phyloP scores from a whole-genome alignment of 2,888 invertebrate genomes.

The Polylopha cassiicola region DNA sequence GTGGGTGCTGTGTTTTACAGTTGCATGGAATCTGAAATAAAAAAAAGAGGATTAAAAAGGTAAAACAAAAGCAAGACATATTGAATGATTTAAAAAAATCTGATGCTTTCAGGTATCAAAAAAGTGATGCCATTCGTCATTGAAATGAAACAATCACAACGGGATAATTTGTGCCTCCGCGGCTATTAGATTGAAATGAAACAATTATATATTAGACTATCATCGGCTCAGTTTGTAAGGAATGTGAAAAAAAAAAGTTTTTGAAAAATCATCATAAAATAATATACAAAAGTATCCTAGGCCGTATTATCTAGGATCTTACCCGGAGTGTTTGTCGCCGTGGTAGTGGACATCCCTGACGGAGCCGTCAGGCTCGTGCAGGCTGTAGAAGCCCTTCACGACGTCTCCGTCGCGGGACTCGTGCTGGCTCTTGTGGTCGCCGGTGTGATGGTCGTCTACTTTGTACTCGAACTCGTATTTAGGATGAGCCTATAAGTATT shows the following conservation, averaged over 20 bases:
- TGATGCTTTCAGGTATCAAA: too few species aligned
- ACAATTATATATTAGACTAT: too few species aligned
- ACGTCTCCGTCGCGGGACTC: conserved; percentile 66
- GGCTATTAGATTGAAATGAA: too few species aligned
- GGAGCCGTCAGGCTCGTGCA: conserved; percentile 74
- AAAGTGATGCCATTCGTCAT: too few species aligned
- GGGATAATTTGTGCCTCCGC: too few species aligned
- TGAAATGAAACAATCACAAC: too few species aligned
- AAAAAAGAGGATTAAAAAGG: too few species aligned
- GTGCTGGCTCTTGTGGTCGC: conserved; percentile 68
- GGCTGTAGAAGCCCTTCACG: conserved; percentile 54
- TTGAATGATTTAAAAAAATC: too few species aligned
- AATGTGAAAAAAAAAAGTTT: too few species aligned
- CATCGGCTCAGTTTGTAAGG: too few species aligned
- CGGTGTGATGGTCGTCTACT: conserved; percentile 66
- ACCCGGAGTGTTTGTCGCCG: conserved; percentile 69
- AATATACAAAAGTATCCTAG: background rate
- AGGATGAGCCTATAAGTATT: conserved; percentile 44
- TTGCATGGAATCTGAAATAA: conserved; percentile 60
- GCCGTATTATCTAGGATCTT: conserved; percentile 27
- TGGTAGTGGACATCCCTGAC: conserved; percentile 72
- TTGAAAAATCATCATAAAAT: too few species aligned
- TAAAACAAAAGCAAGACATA: too few species aligned
- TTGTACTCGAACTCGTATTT: conserved; percentile 55
- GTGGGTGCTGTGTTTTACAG: conserved; percentile 61